Base-by-base conservation (phyloP, 2,113 vertebrate genomes). In the Melanocharis versteri region DNA sequence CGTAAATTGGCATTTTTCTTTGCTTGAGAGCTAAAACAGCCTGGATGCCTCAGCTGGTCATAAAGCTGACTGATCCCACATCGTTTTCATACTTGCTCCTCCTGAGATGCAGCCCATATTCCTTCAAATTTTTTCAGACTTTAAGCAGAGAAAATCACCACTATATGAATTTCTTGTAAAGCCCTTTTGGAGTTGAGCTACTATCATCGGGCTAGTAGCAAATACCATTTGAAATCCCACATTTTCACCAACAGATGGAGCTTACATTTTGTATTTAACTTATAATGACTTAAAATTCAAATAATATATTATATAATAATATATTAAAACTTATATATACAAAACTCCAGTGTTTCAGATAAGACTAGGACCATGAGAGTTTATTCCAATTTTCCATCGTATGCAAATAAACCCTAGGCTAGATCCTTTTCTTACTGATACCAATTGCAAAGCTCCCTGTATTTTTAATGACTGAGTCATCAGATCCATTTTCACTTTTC, bases 231-330 rank as follows among this genome's bases (percentile, higher is more conserved):
- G 61, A 90, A 92, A 88, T 80, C 40, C n/a, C 45, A 48, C 22
- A 40, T 72, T 90, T 68, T 76, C 50, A 85, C 85, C 90, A 88
- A 89, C 57, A 96, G 94, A 66, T 93, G 95, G 92, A 85, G 79
- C 88, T 82, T 96, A 78, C 6, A 90, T 90, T 93, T 96, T 90
- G 11, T 23, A 31, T 76, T 90, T 87, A 9, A 60, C 28, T 78
- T 58, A 50, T 9, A 56, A 84, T 16, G 0, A 78, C 33, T 84
- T 87, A 31, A 53, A 57, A 90, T 65, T 42, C 4, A 90, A 87
- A n/a, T 28, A 57, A 48, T 28, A 54, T 7, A n/a, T n/a, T n/a
- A n/a, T n/a, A n/a, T n/a, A n/a, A n/a, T n/a, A n/a, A n/a, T n/a
- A 10, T 42, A 76, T 64, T 37, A 28, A 68, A 26, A 40, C 39